phyloP scores from a whole-genome alignment of 64 coral and sea anemone genomes.

The Cladopsammia gracilis region DNA sequence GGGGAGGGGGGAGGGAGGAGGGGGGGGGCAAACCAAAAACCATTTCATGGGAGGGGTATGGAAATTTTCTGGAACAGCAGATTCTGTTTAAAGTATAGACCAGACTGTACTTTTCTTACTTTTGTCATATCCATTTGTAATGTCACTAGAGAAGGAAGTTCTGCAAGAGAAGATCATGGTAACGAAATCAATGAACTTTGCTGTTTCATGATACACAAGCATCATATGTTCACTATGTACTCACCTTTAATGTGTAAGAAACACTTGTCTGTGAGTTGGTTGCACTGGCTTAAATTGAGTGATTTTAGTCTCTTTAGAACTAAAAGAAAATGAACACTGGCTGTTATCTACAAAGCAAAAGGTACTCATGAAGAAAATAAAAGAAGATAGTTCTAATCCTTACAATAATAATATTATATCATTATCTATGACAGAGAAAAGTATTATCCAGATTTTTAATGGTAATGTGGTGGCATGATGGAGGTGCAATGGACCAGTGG shows the following conservation, averaged over 20 bases:
- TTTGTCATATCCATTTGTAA: constrained; percentile 90
- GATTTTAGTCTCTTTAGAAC: constrained; percentile 89
- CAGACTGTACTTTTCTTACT: constrained; percentile 1
- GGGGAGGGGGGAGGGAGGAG: no score
- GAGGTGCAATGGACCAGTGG: no score
- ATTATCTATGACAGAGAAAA: no score
- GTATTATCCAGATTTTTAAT: no score
- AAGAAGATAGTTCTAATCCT: no score
- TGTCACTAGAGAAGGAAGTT: constrained; percentile 70
- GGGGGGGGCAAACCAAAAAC: no score
- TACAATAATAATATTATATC: no score
- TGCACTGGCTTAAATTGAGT: constrained; percentile 87
- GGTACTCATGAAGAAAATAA: no score
- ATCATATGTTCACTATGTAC: neutral
- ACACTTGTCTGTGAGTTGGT: constrained; percentile 90
- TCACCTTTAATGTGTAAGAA: constrained; percentile 88
- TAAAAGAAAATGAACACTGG: constrained; percentile 6
- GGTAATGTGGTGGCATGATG: no score
- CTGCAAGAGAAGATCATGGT: constrained; percentile 28
- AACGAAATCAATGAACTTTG: neutral
- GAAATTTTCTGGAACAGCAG: no score
- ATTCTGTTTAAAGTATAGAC: neutral
- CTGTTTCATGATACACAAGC: neutral
- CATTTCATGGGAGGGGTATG: no score
- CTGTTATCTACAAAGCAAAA: no score